A percentile compares a stretch with the other conserved stretches of the same genome.
These are phyloP conservation scores for Hirtodrosophila confusa DNA, from an alignment of 2,888 invertebrate genomes.

Conservation along the genomic window DNA sequence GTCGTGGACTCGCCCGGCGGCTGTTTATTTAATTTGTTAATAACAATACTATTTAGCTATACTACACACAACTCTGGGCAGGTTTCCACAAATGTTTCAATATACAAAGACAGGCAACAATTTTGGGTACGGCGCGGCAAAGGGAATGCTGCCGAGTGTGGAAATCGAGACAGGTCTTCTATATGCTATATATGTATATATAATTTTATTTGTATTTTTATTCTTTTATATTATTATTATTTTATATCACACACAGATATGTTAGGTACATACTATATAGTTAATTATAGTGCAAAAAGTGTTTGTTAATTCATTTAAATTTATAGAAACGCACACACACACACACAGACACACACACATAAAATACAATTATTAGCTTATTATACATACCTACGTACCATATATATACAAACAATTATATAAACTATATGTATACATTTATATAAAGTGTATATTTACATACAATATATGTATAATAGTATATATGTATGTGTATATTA, in stretches of 20 bases:
- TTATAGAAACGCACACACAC: conserved; percentile 46
- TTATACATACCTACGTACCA: conserved; percentile 19
- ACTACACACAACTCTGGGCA: too few species aligned
- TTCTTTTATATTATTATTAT: neutral
- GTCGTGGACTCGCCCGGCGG: conserved; percentile 45
- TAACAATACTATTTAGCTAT: too few species aligned
- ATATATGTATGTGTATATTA: conserved; percentile 9
- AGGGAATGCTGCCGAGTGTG: too few species aligned
- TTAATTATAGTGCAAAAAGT: conserved; percentile 45
- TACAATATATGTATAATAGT: neutral
- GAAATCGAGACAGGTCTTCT: too few species aligned
- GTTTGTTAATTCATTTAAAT: conserved; percentile 49
- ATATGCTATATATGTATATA: neutral
- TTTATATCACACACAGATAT: neutral
- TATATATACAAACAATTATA: neutral
- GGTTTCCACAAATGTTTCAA: too few species aligned
- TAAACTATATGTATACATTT: conserved; percentile 1
- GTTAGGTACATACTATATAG: conserved; percentile 21
- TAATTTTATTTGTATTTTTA: conserved; percentile 2
- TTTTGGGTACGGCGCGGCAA: too few species aligned
- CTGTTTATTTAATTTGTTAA: conserved; percentile 24
- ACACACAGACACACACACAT: conserved; percentile 11
- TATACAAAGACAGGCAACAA: too few species aligned
- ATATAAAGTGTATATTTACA: conserved; percentile 3
- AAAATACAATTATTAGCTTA: conserved; percentile 41